Conservation (phyloP, 2,113 vertebrate species). For the Ptilonorhynchus violaceus region DNA sequence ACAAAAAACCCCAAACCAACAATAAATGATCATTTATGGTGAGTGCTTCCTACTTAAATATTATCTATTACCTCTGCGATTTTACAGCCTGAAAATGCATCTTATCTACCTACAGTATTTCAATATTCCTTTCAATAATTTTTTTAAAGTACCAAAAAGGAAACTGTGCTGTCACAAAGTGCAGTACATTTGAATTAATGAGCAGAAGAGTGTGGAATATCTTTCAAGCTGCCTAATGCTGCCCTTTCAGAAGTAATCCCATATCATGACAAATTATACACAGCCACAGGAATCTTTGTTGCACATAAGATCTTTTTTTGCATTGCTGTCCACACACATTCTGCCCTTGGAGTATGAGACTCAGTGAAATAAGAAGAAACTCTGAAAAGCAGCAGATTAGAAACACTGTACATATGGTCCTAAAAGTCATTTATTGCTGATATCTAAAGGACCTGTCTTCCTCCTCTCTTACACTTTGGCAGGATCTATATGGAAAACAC, state of each 20-base stretch:
- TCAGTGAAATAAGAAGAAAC: background rate
- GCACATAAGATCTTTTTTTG: background rate
- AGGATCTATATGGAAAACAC: background rate
- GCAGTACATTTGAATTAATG: background rate
- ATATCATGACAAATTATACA: background rate
- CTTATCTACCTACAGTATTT: background rate
- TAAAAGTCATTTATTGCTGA: background rate
- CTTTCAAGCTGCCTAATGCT: background rate
- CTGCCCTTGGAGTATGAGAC: background rate
- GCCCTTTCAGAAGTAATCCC: background rate
- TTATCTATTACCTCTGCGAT: background rate
- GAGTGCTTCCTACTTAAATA: background rate
- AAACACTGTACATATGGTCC: background rate
- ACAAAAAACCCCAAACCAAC: background rate
- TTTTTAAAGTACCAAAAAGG: background rate
- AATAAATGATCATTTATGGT: background rate
- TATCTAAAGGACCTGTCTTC: background rate
- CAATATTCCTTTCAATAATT: background rate
- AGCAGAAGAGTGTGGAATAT: background rate
- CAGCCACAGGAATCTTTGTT: background rate
- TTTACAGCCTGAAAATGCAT: background rate
- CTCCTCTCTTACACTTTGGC: background rate
- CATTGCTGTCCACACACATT: background rate
- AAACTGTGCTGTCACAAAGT: background rate
- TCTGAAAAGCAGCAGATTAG: background rate